These are phyloP conservation scores for Strigamia maritima DNA, from an alignment of 2,888 invertebrate species.

Conservation along the genomic window DNA sequence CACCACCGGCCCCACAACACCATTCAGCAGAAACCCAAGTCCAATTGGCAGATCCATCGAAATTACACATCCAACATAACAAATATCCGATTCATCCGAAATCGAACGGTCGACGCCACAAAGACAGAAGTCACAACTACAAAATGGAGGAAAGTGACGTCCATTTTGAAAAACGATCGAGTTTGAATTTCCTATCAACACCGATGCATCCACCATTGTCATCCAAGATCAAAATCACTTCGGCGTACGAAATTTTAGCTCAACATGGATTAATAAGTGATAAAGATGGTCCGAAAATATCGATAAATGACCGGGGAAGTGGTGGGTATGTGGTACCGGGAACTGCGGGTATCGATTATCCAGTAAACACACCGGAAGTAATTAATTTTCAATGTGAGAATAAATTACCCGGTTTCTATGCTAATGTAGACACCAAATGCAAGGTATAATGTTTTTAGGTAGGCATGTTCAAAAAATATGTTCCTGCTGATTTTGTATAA, in stretches of 20 bases:
- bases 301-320: not conserved
- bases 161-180: no score
- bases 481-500: no score
- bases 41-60: not conserved
- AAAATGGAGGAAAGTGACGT: not conserved
- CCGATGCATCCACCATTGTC: not conserved
- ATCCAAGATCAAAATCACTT: not conserved
- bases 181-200: not conserved
- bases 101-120: not conserved
- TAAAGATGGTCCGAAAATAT: not conserved
- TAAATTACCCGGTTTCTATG: slow-evolving; percentile 51
- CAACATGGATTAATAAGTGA: not conserved
- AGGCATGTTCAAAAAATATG: no score
- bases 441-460: no score
- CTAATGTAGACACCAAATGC: slow-evolving; percentile 44
- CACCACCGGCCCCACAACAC: not conserved
- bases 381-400: slow-evolving; percentile 44
- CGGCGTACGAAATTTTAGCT: not conserved
- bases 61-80: not conserved
- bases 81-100: not conserved
- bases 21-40: not conserved
- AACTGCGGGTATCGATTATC: slow-evolving; percentile 71
- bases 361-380: slow-evolving; percentile 63
- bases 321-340: not conserved
- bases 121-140: not conserved